phyloP scores from a whole-genome alignment of 2,797 vertebrate genomes.

The Mycteria americana region DNA sequence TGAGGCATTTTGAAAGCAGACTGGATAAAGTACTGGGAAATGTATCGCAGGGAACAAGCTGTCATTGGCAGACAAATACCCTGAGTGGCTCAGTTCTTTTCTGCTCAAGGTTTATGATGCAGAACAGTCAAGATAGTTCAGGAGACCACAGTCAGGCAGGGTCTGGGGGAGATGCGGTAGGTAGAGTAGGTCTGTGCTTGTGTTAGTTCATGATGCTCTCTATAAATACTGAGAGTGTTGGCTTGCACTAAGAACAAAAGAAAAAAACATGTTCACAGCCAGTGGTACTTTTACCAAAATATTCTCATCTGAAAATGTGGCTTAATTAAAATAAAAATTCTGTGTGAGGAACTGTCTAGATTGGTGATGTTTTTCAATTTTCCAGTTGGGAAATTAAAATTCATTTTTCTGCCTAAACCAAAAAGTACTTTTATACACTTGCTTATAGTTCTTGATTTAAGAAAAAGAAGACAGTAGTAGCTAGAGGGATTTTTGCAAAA shows the following conservation, averaged over 20 bases:
- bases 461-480: not conserved
- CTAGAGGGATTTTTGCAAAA: not conserved
- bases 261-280: not conserved
- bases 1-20: not conserved
- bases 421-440: not conserved
- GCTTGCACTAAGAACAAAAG: not conserved
- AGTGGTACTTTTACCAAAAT: not conserved
- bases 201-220: not conserved
- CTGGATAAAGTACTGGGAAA: not conserved
- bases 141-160: not conserved
- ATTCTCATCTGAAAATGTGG: not conserved
- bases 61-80: not conserved
- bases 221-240: not conserved
- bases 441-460: not conserved
- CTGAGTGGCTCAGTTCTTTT: not conserved
- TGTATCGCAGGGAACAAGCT: not conserved
- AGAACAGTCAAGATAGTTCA: not conserved
- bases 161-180: not conserved
- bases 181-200: not conserved
- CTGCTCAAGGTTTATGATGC: not conserved
- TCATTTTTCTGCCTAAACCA: not conserved
- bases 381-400: not conserved
- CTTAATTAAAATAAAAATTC: not conserved
- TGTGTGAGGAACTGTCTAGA: not conserved
- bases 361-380: not conserved